Base-by-base conservation (phyloP, 2,888 invertebrate genomes). In the Adelphocoris suturalis region DNA sequence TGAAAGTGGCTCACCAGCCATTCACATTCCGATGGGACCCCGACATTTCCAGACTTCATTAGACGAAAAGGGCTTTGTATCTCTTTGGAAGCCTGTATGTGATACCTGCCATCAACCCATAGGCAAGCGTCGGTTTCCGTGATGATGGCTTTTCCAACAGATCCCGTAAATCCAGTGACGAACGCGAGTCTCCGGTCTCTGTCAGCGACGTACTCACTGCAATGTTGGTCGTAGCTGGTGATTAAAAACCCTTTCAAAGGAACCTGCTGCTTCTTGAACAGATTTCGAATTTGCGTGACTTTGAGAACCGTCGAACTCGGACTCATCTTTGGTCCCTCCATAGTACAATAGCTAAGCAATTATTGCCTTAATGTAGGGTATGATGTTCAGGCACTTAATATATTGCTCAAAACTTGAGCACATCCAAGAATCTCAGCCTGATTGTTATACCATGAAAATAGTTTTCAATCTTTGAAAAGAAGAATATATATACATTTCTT, bases 31-130 rank as follows among this genome's bases (percentile, higher is more conserved):
- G 37, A 28, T 0, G 19, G 37, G 0, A 16, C 23, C n/a, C 37
- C 52, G 3, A 52, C 1, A 96, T 3, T 4, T 46, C 48, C 89
- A 13, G 68, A 16, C n/a, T 68, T 68, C 68, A 23, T 68, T n/a
- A 68, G 11, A 23, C 23, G 23, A 23, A 68, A 68, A 7, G 68
- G 68, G 23, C 11, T 23, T 23, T 68, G 23, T 0, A 68, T 11
- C 68, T 68, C 23, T 68, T 68, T 3, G n/a, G 94, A 94, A 0
- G 98, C 99, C 94, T 99, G 99, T 28, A 97, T 95, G 93, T 96
- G 98, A 93, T 99, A 99, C 11, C 99, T 94, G 0, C 99, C 99
- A 94, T 99, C 99, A 0, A 99, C 99, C 99, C 99, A 99, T n/a
- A 99, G 93, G 0, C 97, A 97, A 23, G 95, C 94, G 0, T 95